These are phyloP conservation scores for Ethmia dodecea DNA, from an alignment of 2,888 invertebrate genomes.

Conservation along the genomic window DNA sequence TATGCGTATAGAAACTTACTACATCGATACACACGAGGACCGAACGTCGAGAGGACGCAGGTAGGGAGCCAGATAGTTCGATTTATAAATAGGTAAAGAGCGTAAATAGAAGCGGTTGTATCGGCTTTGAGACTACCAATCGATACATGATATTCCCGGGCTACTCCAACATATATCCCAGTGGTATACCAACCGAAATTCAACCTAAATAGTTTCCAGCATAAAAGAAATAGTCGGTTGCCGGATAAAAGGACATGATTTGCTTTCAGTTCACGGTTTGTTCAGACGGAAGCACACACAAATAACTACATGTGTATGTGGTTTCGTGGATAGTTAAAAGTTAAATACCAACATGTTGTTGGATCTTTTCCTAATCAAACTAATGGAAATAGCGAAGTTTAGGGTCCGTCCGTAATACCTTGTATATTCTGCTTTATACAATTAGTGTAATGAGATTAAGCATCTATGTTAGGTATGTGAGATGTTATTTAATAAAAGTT, in stretches of 20 bases:
- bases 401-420: conserved; percentile 39
- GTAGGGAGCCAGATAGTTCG: conserved; percentile 60
- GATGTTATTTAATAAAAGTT: no score
- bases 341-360: conserved; percentile 63
- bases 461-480: no score
- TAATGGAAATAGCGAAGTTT: conserved; percentile 57
- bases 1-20: neutral
- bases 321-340: conserved; percentile 59
- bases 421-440: no score
- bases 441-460: no score
- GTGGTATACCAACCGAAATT: conserved; percentile 23
- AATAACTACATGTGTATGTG: conserved; percentile 34
- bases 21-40: conserved; percentile 8
- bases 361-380: conserved; percentile 64
- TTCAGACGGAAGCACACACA: conserved; percentile 44
- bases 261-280: conserved; percentile 27
- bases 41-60: conserved; percentile 42
- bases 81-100: conserved; percentile 75
- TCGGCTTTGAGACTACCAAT: conserved; percentile 68
- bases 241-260: conserved; percentile 25
- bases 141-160: conserved; percentile 47
- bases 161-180: conserved; percentile 32
- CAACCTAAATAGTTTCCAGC: conserved; percentile 20
- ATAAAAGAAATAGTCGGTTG: conserved; percentile 24
- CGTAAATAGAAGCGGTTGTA: conserved; percentile 73